Conservation (phyloP, 1,140 invertebrate genomes). For the Lordiphosa stackelbergi region DNA sequence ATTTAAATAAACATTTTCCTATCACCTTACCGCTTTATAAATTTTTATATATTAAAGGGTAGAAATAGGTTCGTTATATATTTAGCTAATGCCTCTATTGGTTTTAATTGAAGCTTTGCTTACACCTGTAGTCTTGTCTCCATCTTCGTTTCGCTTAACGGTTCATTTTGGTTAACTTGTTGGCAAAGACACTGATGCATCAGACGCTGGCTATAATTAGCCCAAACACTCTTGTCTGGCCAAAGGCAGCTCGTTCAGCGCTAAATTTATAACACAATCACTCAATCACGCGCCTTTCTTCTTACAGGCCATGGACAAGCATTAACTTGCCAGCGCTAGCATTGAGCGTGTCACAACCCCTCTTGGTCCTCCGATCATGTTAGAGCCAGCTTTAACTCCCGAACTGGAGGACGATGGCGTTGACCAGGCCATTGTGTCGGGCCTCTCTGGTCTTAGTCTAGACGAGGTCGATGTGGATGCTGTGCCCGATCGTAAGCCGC, state of each 20-base stretch:
- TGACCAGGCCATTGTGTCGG: slow-evolving; percentile 1
- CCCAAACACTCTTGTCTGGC: slow-evolving; percentile 9
- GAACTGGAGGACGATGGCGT: slow-evolving; percentile 31
- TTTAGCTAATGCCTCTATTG: neutral
- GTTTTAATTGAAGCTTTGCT: slow-evolving; percentile 5
- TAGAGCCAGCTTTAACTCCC: slow-evolving; percentile 47
- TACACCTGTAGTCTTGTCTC: slow-evolving; percentile 18
- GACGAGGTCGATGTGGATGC: slow-evolving; percentile 60
- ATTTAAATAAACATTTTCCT: no score
- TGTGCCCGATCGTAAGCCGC: slow-evolving; percentile 78
- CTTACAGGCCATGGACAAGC: slow-evolving; percentile 51
- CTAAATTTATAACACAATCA: slow-evolving; percentile 29
- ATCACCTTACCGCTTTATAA: no score
- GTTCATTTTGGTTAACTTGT: neutral
- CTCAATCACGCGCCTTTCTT: neutral
- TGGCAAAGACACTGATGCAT: slow-evolving; percentile 3
- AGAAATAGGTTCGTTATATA: neutral
- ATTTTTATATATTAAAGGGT: no score
- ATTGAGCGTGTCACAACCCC: slow-evolving; percentile 7
- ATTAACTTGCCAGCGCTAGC: slow-evolving; percentile 27
- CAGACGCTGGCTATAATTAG: slow-evolving; percentile 30
- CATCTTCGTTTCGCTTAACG: slow-evolving; percentile 13
- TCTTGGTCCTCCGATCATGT: slow-evolving; percentile 25
- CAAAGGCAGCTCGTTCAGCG: slow-evolving; percentile 20
- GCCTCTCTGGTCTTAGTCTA: slow-evolving; percentile 29